These are phyloP conservation scores for Monochamus alternatus DNA, from an alignment of 2,888 invertebrate genomes.

Conservation along the genomic window DNA sequence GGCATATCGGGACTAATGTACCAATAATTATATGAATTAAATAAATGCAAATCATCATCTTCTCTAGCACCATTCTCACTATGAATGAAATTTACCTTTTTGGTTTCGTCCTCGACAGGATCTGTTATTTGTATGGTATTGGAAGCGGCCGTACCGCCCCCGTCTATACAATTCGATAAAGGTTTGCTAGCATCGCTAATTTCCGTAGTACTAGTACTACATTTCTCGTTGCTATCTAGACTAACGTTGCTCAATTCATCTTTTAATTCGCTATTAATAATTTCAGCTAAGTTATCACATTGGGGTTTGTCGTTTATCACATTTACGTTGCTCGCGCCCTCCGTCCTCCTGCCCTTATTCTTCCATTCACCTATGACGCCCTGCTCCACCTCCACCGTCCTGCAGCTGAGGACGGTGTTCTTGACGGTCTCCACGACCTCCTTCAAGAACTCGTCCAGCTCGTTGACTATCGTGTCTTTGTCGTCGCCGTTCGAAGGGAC, in stretches of 20 bases:
- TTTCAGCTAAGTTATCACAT: constrained; percentile 54
- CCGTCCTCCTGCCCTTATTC: constrained; percentile 5
- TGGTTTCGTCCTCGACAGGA: constrained; percentile 35
- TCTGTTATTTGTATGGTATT: constrained; percentile 19
- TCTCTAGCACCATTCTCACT: constrained; percentile 55
- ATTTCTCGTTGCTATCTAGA: constrained; percentile 37
- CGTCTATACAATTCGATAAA: constrained; percentile 36
- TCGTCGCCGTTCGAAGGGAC: constrained; percentile 17
- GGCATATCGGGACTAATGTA: constrained; percentile 73
- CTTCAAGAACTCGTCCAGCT: constrained; percentile 52
- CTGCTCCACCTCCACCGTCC: constrained; percentile 46
- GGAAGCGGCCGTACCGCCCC: constrained; percentile 15
- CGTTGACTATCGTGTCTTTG: constrained; percentile 34
- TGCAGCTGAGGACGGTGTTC: constrained; percentile 53
- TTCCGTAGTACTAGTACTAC: constrained; percentile 27
- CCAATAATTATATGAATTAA: constrained; percentile 75
- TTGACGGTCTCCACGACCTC: constrained; percentile 58
- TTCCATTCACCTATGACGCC: constrained; percentile 33
- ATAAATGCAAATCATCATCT: constrained; percentile 69
- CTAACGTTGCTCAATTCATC: constrained; percentile 46
- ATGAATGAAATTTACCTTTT: constrained; percentile 55
- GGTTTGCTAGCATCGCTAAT: constrained; percentile 40
- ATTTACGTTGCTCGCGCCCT: constrained; percentile 43
- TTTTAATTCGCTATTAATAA: constrained; percentile 48
- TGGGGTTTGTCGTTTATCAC: constrained; percentile 50